A percentile compares a stretch with the other conserved stretches of the same genome.
Conservation (phyloP, 2,797 vertebrate species). For the Gymnothorax javanicus region DNA sequence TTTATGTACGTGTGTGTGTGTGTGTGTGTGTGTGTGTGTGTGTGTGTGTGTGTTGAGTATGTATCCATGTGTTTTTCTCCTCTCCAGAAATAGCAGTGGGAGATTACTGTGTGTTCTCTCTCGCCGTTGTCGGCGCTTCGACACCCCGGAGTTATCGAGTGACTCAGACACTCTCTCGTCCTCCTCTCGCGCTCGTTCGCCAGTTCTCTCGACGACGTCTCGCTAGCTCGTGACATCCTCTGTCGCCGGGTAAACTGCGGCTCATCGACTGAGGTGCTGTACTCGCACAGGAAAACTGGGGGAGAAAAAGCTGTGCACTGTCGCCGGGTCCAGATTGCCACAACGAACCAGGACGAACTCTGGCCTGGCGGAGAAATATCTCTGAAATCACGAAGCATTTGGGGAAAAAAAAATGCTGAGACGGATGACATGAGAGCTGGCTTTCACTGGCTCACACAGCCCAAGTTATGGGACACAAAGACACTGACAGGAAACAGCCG, state of each 20-base stretch:
- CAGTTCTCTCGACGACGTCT: not conserved
- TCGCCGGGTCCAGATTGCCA: too few species aligned
- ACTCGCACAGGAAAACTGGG: not conserved
- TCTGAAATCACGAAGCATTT: not conserved
- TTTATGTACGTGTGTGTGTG: not conserved
- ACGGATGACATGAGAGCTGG: not conserved
- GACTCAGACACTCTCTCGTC: conserved; percentile 13
- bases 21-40: too few species aligned
- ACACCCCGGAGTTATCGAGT: conserved; percentile 19
- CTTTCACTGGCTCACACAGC: not conserved
- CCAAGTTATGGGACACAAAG: not conserved
- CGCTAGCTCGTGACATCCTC: conserved; percentile 18
- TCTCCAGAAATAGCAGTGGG: conserved; percentile 8
- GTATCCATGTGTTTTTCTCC: not conserved
- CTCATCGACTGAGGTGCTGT: not conserved
- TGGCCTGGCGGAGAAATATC: not conserved
- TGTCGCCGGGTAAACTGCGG: not conserved
- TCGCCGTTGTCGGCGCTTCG: not conserved
- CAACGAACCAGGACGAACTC: too few species aligned
- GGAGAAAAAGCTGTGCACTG: too few species aligned
- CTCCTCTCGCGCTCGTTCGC: conserved; percentile 5
- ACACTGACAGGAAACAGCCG: not conserved
- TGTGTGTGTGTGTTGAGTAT: too few species aligned
- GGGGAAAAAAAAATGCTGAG: not conserved
- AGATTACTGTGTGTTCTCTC: not conserved